Base-by-base conservation (phyloP, 1,140 invertebrate genomes). In the Lepidurus packardi region DNA sequence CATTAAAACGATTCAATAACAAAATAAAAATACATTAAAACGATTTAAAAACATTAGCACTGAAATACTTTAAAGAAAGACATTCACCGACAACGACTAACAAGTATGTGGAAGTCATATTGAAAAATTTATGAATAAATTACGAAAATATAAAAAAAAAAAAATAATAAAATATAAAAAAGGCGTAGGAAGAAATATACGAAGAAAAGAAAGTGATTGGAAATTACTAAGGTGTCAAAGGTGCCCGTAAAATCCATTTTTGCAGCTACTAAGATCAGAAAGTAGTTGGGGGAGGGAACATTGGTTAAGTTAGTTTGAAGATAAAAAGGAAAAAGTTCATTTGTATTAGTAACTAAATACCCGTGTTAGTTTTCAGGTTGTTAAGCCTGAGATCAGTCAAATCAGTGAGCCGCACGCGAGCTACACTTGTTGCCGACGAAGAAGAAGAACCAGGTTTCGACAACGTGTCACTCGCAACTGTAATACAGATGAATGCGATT, bases 21-120 rank as follows among this genome's bases (percentile, higher is more conserved):
- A 1, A 25, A 25, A 25, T 4, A 4, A 34, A 34, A 34, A 34
- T 34, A 4, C 3, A 2, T 34, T 34, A 34, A 34, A 34, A 34
- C 34, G 2, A 34, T 34, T 34, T 34, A 4, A 34, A 34, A 34
- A 3, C 34, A 34, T 34, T 34, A 34, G 34, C 34, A 34, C 3
- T 34, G 4, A 34, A 34, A 2, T 34, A 34, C 3, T 4, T 34
- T 4, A 34, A 34, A 4, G 34, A 34, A 34, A 34, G 34, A 34
- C 34, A 73, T 10, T 45, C 73, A n/a, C 77, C 11, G 10, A n/a
- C 44, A 74, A 16, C 25, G n/a, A 77, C 9, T 9, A 78, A 42
- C n/a, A 43, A 73, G 34, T 21, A 21, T 21, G 41, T 16, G 43
- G 78, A 80, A 77, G 77, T 79, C 78, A 77, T 79, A 21, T 80